Evolutionary conservation across 2,888 invertebrate species (phyloP), one percentile per base, ranked within the genome.

Genomic region (Lasioglossum marginatum): DNA sequence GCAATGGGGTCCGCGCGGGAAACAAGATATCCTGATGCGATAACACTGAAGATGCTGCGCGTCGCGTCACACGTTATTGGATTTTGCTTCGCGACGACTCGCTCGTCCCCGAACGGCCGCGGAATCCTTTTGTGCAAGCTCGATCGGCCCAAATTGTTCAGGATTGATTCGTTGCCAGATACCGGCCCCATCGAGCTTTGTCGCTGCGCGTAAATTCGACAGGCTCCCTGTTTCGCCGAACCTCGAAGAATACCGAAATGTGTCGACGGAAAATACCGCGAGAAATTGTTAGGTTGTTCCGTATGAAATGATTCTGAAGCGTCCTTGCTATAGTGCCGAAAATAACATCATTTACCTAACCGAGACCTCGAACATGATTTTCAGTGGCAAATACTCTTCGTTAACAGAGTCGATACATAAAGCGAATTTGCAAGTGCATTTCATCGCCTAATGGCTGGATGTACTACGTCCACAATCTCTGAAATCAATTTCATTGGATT

Each of bases 1-100:
- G 78, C 84, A 84, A 78, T 78, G 70, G 74, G 48, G 12, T 73
- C 4, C 31, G 27, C 79, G 57, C 77, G 76, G 82, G 79, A 78
- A 87, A 79, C 84, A 80, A 83, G 82, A 83, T 89, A 80, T 83
- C 77, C 81, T 73, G 84, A 85, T 73, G 87, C 84, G 89, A 91
- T 88, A 89, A 85, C 87, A 77, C 45, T 75, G 78, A 84, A 81
- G 83, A 88, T 82, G 85, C 84, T 85, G 78, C 81, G 83, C 76
- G 83, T 86, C 81, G 74, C 80, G 80, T 79, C 83, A 81, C 83
- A 79, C 85, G 80, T 90, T 86, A 85, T 85, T 86, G 88, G 83
- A 89, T 91, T 87, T 83, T 79, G 74, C 87, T 84, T 85, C 73
- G 79, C 83, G 90, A 80, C 37, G 77, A 82, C 81, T 84, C 80